Evolutionary conservation across 2,797 vertebrate species (phyloP), one percentile per base, ranked within the genome.

Genomic region (Pangasius larnaudii): DNA sequence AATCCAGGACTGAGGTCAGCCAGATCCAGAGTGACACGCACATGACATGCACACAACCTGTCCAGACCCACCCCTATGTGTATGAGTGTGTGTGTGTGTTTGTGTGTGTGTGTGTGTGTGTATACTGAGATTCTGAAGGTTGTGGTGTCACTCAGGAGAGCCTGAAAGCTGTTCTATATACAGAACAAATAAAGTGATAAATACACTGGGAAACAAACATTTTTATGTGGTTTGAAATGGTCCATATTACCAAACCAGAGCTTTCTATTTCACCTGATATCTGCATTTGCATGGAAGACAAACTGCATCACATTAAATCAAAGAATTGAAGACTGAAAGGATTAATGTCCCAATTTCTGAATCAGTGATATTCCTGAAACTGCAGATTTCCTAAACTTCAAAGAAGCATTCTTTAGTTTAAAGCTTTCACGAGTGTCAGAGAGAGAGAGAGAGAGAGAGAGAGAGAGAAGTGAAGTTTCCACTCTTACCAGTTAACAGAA

Each of bases 41-140:
- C 69, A 80, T 71, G 59, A 79, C 14, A 42, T 10, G 80, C 65
- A 69, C 82, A 71, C 39, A 14, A 74, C 61, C 51, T 61, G 69
- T 65, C 53, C 33, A 87, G 74, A 67, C 30, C 30, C 39, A 13
- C n/a, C 8, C 87, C 33, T 49, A n/a, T 19, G 30, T 65, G 18
- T 74, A n/a, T 53, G 63, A 58, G 67, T 22, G 39, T 42, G 39
- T 18, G 77, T 49, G 24, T 39, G 36, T 49, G 49, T 56, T 59
- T 67, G 18, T 39, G 67, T 22, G 39, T 42, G 39, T 18, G 77
- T 49, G 24, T 39, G 36, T 49, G 49, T 56, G 71, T 67, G 18
- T 39, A 24, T 49, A 46, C 18, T 80, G 75, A 86, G 13, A 42
- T 46, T 58, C 33, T 58, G 4, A 33, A 5, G 71, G 39, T 27